Conservation (phyloP, 2,888 invertebrate species). For the Drosophila quinaria region DNA sequence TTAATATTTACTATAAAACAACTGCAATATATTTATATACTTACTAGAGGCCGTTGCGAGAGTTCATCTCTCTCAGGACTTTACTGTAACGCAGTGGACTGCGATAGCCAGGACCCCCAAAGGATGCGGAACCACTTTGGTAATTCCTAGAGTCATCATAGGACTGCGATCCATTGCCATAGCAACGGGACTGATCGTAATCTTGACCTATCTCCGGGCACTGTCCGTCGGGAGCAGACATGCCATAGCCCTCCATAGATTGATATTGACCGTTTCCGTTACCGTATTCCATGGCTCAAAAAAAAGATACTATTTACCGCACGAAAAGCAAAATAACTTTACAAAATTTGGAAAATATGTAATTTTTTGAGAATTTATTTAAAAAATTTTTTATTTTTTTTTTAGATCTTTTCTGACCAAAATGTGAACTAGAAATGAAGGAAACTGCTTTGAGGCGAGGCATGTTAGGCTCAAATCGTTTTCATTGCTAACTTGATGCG, state of each 20-base stretch:
- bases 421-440: slow-evolving; percentile 42
- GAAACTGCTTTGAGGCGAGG: accelerated
- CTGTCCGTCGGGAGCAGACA: slow-evolving; percentile 53
- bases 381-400: slow-evolving; percentile 11
- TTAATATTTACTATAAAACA: neutral
- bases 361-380: slow-evolving; percentile 22
- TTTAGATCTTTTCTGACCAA: slow-evolving; percentile 52
- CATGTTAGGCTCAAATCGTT: slow-evolving; percentile 8
- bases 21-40: slow-evolving; percentile 10
- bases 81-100: slow-evolving; percentile 66
- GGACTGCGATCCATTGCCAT: slow-evolving; percentile 34
- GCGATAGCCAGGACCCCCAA: slow-evolving; percentile 68
- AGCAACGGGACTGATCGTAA: slow-evolving; percentile 43
- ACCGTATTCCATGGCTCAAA: slow-evolving; percentile 57
- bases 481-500: slow-evolving; percentile 37
- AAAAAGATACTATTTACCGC: neutral
- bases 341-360: slow-evolving; percentile 25
- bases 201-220: slow-evolving; percentile 52
- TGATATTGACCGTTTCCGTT: slow-evolving; percentile 51
- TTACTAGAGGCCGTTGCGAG: slow-evolving; percentile 68
- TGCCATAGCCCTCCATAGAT: slow-evolving; percentile 52
- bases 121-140: slow-evolving; percentile 55
- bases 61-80: slow-evolving; percentile 66
- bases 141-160: slow-evolving; percentile 51
- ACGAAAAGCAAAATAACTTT: neutral